Evolutionary conservation across 2,888 invertebrate genomes (phyloP), one percentile per base, ranked within the genome.

Genomic region (Drosophila nigricruria): DNA sequence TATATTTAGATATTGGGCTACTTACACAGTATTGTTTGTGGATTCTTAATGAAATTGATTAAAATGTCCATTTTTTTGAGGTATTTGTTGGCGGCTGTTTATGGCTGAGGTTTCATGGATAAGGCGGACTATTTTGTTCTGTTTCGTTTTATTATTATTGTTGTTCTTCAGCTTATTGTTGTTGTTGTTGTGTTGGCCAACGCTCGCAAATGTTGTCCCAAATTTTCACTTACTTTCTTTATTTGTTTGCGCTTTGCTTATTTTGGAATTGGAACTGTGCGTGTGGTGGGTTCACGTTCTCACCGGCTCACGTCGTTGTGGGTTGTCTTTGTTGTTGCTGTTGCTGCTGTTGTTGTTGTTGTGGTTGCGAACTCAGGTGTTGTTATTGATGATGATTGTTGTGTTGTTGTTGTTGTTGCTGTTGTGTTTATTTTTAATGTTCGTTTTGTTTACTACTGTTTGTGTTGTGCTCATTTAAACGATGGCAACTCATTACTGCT

Each of bases 21-120:
- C 92, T 90, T 79, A 92, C 92, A 90, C 69, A 92, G 79, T 61
- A 90, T 87, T 23, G 68, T 79, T 66, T 90, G 86, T 27, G 90
- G 77, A 70, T 76, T 79, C 59, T 75, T 82, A 27, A 81, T 81
- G 30, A 89, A 53, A 64, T 87, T 91, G 53, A 80, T 71, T 52
- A 92, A 66, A 62, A 87, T 81, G 45, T 91, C 92, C 92, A 92
- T 92, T 66, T 92, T 66, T 68, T 72, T 67, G 36, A 43, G 66
- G 69, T 68, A 66, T 49, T 40, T 34, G 20, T 18, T 58, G 10
- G 42, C 16, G 59, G 42, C 38, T 49, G 20, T 20, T 57, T 68
- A 77, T 58, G 53, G 40, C 20, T 56, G 36, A 50, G 58, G 63
- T 77, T 27, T 72, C 66, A 72, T 65, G 65, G 52, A 74, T 72